phyloP scores from a whole-genome alignment of 2,888 invertebrate genomes.

The Phengaris arion region DNA sequence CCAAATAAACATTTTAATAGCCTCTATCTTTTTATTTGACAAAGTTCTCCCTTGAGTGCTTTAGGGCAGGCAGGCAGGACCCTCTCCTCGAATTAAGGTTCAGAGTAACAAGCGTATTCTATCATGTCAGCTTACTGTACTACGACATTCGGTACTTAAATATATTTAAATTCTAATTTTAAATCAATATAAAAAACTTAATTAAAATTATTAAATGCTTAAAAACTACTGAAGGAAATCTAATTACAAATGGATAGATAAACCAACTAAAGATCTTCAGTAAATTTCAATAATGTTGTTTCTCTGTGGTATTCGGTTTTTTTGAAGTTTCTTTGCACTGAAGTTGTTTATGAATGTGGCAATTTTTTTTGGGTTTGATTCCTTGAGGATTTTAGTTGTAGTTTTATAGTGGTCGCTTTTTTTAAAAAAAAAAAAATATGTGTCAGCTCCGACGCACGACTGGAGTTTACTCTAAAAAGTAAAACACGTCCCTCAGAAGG shows the following conservation, averaged over 20 bases:
- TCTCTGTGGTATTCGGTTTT: constrained; percentile 37
- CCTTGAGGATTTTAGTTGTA: background rate
- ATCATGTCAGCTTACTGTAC: too few species aligned
- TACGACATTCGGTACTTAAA: too few species aligned
- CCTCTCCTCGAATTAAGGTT: too few species aligned
- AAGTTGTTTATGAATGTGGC: background rate
- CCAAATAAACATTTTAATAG: constrained; percentile 41
- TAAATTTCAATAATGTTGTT: constrained; percentile 48
- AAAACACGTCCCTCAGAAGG: too few species aligned
- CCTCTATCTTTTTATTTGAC: background rate
- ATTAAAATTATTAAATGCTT: background rate
- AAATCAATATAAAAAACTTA: background rate
- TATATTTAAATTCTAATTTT: too few species aligned
- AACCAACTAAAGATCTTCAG: constrained; percentile 53
- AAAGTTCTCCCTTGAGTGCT: too few species aligned
- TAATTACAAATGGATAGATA: constrained; percentile 51
- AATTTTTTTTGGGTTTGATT: background rate
- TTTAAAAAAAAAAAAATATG: too few species aligned
- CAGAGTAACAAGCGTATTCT: too few species aligned
- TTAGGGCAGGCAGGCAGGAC: too few species aligned
- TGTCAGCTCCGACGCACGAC: too few species aligned
- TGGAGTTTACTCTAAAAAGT: too few species aligned
- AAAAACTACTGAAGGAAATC: constrained; percentile 47
- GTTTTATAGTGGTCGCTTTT: background rate
- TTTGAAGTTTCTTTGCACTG: constrained; percentile 10